phyloP scores from a whole-genome alignment of 2,797 vertebrate species.

The Pseudochromis fuscus region DNA sequence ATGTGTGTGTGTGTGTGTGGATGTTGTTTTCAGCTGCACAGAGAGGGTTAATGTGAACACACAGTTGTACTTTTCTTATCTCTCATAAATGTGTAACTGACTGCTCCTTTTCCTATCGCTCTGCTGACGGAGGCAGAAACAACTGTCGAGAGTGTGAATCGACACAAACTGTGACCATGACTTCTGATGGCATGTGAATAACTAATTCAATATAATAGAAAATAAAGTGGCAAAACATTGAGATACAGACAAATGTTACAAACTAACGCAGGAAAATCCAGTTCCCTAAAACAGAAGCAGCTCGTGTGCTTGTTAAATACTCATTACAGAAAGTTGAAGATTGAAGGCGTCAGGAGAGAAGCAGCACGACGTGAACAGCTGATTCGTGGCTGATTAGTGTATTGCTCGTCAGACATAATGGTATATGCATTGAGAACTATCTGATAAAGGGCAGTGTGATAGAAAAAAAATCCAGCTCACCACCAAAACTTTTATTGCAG shows the following conservation, averaged over 20 bases:
- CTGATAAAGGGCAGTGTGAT: conserved; percentile 4
- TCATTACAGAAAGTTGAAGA: conserved; percentile 29
- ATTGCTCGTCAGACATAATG: not conserved
- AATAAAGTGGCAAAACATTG: conserved; percentile 28
- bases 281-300: conserved; percentile 10
- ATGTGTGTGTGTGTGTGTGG: conserved; percentile 10
- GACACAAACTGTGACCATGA: not conserved
- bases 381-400: conserved; percentile 5
- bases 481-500: not conserved
- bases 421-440: not conserved
- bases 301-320: conserved; percentile 15
- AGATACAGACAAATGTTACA: conserved; percentile 12
- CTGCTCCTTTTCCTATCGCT: not conserved
- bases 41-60: conserved; percentile 21
- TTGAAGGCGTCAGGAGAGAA: conserved; percentile 56
- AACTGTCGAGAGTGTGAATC: conserved; percentile 14
- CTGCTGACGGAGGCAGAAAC: not conserved
- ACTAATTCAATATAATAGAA: conserved; percentile 7
- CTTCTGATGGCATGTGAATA: conserved; percentile 37
- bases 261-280: not conserved
- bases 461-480: not conserved
- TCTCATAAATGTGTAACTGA: not conserved
- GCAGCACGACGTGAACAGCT: conserved; percentile 42
- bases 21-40: conserved; percentile 36
- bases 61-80: conserved; percentile 18